Evolutionary conservation across 2,888 invertebrate genomes (phyloP).

Genomic region (Alitta virens): DNA sequence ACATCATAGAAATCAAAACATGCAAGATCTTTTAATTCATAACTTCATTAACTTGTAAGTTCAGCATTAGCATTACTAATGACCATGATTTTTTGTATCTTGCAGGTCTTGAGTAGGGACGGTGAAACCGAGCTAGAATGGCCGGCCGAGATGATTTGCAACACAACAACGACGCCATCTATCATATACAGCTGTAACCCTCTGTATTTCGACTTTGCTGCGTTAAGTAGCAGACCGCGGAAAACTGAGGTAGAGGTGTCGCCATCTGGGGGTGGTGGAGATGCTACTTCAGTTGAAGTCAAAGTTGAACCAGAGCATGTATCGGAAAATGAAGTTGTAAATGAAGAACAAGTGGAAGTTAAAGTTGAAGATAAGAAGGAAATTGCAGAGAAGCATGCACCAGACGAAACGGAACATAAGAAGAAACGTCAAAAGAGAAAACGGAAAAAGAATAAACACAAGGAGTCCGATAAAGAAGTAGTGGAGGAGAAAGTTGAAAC

Average conservation of each 20-base stretch:
- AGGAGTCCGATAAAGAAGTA: constrained; percentile 6
- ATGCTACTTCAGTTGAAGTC: constrained; percentile 17
- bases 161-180: constrained; percentile 40
- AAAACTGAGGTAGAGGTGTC: background rate
- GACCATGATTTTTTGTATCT: too few species aligned
- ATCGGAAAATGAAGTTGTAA: background rate
- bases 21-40: too few species aligned
- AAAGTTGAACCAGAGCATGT: constrained; percentile 13
- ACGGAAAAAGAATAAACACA: constrained; percentile 7
- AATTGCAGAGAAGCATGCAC: background rate
- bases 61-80: too few species aligned
- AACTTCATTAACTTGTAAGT: too few species aligned
- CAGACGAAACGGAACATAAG: constrained; percentile 9
- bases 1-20: too few species aligned
- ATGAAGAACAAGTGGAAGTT: background rate
- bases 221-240: constrained; percentile 28
- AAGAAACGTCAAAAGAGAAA: constrained; percentile 12
- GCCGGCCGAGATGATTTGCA: constrained; percentile 51
- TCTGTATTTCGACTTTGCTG: constrained; percentile 48
- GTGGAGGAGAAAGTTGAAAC: background rate
- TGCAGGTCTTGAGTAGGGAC: constrained; percentile 36
- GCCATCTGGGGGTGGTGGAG: background rate
- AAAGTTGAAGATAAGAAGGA: background rate
- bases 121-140: constrained; percentile 44
- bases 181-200: constrained; percentile 52